Evolutionary conservation across 2,113 vertebrate genomes (phyloP), one percentile per base, ranked within the genome.

Genomic region (Corythoichthys intestinalis): DNA sequence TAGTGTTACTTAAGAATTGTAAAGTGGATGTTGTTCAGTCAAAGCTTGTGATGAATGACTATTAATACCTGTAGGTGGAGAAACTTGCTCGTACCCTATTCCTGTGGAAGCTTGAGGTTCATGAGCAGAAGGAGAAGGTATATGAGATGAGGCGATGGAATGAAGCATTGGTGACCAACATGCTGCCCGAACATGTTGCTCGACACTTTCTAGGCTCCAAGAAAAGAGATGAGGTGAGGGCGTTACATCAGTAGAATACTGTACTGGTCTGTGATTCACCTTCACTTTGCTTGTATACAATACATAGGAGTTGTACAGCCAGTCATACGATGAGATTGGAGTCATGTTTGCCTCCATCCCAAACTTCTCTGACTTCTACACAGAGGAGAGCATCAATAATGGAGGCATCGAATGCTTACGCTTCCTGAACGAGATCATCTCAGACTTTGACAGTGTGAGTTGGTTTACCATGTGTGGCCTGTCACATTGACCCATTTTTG

Each of bases 291-390:
- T 8, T 69, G 20, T 48, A 17, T 47, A 48, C 5, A 4, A 56
- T 28, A 15, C 2, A 65, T 59, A 98, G 97, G 97, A 98, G 83
- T 78, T 99, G 60, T 99, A 99, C 86, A 98, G 96, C 83, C 95
- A 99, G 66, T 94, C 97, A 0, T 98, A 99, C 0, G 95, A 99
- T 2, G 96, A 98, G 84, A 96, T 98, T 0, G 96, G 97, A 0
- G 97, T 99, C 66, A 99, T 99, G 97, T 99, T 99, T 0, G 96
- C 97, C n/a, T 99, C 96, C 0, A 94, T 99, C 67, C 97, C 96
- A 61, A 98, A 99, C 86, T 99, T 99, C 1, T 96, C 96, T 0
- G 97, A 98, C 85, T 99, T 99, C 85, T 99, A 99, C 87, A 99
- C 97, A 0, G 97, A 99, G 79, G 96, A 98, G 83, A 98, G 94